phyloP scores from a whole-genome alignment of 2,797 vertebrate species.

The Acridotheres tristis region DNA sequence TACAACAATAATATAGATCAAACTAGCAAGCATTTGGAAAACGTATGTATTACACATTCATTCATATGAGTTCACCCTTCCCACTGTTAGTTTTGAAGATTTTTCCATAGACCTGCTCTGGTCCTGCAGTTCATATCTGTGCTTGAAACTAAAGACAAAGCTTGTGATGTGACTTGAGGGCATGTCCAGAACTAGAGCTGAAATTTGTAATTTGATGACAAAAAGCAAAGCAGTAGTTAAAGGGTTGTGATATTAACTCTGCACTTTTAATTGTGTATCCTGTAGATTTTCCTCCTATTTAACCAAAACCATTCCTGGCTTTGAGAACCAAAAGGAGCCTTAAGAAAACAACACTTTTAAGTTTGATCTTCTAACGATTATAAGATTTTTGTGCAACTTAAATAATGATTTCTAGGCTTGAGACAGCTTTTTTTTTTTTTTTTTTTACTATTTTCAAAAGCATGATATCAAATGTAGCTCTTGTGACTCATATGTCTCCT shows the following conservation, averaged over 20 bases:
- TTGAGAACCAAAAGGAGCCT: not conserved
- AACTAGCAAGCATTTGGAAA: not conserved
- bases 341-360: not conserved
- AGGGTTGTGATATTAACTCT: not conserved
- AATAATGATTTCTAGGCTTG: not conserved
- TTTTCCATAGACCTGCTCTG: not conserved
- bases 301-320: not conserved
- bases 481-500: not conserved
- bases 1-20: not conserved
- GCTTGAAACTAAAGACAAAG: not conserved
- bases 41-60: not conserved
- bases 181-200: not conserved
- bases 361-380: not conserved
- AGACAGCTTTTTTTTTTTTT: not conserved
- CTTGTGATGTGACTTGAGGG: not conserved
- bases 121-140: not conserved
- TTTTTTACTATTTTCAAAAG: not conserved
- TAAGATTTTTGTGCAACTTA: not conserved
- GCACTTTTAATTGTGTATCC: not conserved
- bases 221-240: not conserved
- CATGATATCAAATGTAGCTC: not conserved
- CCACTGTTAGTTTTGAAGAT: not conserved
- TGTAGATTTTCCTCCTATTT: not conserved
- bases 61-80: not conserved
- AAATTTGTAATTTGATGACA: not conserved